These are phyloP conservation scores for Drosophila quadrilineata DNA, from an alignment of 1,140 invertebrate species.

Conservation along the genomic window DNA sequence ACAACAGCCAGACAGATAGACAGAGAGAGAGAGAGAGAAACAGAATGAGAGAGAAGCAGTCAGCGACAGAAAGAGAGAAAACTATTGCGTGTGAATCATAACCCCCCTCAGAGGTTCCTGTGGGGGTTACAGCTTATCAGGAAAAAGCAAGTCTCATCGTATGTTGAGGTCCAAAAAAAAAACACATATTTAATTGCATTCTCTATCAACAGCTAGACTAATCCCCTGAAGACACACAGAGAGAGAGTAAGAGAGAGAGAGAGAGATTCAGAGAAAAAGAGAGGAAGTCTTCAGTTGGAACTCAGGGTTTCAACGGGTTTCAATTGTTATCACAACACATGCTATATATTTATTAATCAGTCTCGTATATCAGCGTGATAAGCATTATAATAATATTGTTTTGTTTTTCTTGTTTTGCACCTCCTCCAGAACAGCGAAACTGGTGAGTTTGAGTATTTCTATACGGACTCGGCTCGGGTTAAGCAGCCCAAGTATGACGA, in stretches of 20 bases:
- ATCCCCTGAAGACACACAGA: too few species aligned
- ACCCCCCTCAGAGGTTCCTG: neutral
- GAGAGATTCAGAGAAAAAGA: too few species aligned
- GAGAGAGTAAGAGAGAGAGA: too few species aligned
- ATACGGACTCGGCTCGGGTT: constrained; percentile 51
- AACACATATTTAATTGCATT: too few species aligned
- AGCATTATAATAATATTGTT: neutral
- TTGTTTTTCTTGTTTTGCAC: constrained; percentile 6
- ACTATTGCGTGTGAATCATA: constrained; percentile 39
- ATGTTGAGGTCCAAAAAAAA: too few species aligned
- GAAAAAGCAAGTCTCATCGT: too few species aligned
- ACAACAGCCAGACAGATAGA: neutral
- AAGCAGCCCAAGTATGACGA: constrained; percentile 59
- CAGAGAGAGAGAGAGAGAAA: constrained; percentile 1
- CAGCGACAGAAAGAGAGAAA: constrained; percentile 1
- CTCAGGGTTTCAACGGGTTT: too few species aligned
- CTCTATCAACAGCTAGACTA: too few species aligned
- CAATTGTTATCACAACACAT: too few species aligned
- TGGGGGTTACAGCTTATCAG: too few species aligned
- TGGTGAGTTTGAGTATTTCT: constrained; percentile 70
- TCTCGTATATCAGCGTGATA: neutral
- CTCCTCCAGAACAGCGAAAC: constrained; percentile 69
- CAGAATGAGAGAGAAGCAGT: neutral
- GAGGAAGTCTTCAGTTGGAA: too few species aligned
- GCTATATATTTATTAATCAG: too few species aligned